These are phyloP conservation scores for Botia almorhae DNA, from an alignment of 2,797 vertebrate genomes.

Conservation along the genomic window DNA sequence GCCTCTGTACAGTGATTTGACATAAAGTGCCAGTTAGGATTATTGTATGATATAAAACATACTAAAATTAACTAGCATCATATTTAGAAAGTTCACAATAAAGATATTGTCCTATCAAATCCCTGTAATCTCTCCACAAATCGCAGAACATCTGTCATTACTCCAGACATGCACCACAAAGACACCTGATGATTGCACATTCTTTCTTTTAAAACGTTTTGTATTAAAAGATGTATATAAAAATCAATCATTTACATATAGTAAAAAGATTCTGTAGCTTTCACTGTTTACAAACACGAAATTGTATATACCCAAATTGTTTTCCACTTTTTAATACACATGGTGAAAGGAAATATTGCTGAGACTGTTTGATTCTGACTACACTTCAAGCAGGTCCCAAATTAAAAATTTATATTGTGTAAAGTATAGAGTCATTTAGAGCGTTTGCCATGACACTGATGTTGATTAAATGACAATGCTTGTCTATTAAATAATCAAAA, in stretches of 20 bases:
- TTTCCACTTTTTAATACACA: slow-evolving; percentile 72
- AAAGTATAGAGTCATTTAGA: neutral
- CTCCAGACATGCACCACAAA: slow-evolving; percentile 83
- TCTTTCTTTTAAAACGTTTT: slow-evolving; percentile 71
- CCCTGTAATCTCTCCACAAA: slow-evolving; percentile 91
- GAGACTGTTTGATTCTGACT: slow-evolving; percentile 74
- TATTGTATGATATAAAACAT: slow-evolving; percentile 83
- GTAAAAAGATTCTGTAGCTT: slow-evolving; percentile 81
- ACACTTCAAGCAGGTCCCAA: slow-evolving; percentile 72
- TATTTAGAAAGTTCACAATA: slow-evolving; percentile 83
- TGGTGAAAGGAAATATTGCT: slow-evolving; percentile 80
- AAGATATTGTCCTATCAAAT: slow-evolving; percentile 82
- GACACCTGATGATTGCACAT: slow-evolving; percentile 94
- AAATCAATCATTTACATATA: slow-evolving; percentile 85
- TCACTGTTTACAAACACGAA: slow-evolving; percentile 82
- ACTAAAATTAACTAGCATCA: slow-evolving; percentile 80
- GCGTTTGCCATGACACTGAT: slow-evolving; percentile 2
- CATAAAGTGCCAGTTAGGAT: slow-evolving; percentile 98
- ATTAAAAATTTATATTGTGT: slow-evolving; percentile 32
- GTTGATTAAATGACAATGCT: neutral
- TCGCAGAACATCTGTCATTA: slow-evolving; percentile 84
- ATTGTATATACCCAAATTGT: slow-evolving; percentile 84
- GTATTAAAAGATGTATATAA: slow-evolving; percentile 88
- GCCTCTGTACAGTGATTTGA: slow-evolving; percentile 93
- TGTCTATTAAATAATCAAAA: neutral